Evolutionary conservation across 2,113 vertebrate genomes (phyloP).

Genomic region (Salvelinus alpinus): DNA sequence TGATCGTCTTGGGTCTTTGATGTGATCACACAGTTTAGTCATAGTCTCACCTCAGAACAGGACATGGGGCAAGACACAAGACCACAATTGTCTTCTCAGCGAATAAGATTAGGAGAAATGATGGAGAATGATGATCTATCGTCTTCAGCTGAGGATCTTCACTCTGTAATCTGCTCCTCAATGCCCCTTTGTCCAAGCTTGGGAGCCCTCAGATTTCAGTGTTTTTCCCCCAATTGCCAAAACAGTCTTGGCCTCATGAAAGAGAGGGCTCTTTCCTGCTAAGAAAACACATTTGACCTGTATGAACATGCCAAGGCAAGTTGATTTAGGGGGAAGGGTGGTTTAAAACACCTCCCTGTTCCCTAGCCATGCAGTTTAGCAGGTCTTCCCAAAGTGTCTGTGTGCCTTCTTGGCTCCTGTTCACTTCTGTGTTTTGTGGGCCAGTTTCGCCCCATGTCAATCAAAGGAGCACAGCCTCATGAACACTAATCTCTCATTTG

Average conservation of each 20-base stretch:
- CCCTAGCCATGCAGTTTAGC: no score
- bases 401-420: no score
- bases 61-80: not conserved
- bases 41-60: conserved; percentile 15
- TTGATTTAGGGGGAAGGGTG: no score
- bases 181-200: not conserved
- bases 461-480: no score
- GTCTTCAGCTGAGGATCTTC: not conserved
- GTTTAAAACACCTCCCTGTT: no score
- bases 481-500: no score
- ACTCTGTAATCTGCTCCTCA: conserved; percentile 10
- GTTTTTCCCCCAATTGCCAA: not conserved
- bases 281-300: not conserved
- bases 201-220: not conserved
- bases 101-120: not conserved
- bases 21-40: conserved; percentile 16
- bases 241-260: not conserved
- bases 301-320: not conserved
- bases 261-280: not conserved
- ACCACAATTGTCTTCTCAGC: not conserved
- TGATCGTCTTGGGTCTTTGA: conserved; percentile 27
- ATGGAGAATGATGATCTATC: not conserved
- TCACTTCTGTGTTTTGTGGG: no score
- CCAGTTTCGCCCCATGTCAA: no score
- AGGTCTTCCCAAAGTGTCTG: no score